phyloP scores from a whole-genome alignment of 2,797 vertebrate species.

The Coregonus sp. region DNA sequence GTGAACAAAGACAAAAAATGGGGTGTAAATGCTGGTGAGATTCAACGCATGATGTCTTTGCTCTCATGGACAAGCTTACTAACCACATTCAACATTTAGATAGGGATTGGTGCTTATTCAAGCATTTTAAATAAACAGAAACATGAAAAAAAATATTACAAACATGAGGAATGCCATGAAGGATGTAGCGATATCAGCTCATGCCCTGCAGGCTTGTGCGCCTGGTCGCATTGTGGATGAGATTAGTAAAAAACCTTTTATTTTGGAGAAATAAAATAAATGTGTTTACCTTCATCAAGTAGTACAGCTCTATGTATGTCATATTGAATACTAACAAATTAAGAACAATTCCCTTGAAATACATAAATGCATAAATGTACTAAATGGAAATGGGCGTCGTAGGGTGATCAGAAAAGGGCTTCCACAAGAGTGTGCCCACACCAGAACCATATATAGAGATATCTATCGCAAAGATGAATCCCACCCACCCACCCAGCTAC shows the following conservation, averaged over 20 bases:
- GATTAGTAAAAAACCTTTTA: background rate
- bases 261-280: background rate
- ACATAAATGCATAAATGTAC: too few relatives aligned
- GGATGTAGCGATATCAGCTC: background rate
- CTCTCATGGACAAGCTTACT: background rate
- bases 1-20: background rate
- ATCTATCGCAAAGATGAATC: background rate
- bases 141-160: background rate
- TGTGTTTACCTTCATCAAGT: conserved; percentile 9
- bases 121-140: conserved; percentile 3
- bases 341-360: background rate
- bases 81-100: conserved; percentile 8
- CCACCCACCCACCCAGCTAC: background rate
- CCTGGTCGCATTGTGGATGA: background rate
- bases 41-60: background rate
- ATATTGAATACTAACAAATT: background rate
- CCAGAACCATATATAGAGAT: background rate
- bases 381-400: too few relatives aligned
- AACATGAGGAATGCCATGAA: conserved; percentile 2
- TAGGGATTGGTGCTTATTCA: conserved; percentile 15
- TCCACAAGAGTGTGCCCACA: background rate
- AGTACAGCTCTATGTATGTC: background rate
- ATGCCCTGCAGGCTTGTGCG: background rate
- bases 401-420: background rate
- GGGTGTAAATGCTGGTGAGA: background rate